Evolutionary conservation across 37 sponge, comb jelly and placozoan genomes (phyloP).

Genomic region (Eunapius fragilis): DNA sequence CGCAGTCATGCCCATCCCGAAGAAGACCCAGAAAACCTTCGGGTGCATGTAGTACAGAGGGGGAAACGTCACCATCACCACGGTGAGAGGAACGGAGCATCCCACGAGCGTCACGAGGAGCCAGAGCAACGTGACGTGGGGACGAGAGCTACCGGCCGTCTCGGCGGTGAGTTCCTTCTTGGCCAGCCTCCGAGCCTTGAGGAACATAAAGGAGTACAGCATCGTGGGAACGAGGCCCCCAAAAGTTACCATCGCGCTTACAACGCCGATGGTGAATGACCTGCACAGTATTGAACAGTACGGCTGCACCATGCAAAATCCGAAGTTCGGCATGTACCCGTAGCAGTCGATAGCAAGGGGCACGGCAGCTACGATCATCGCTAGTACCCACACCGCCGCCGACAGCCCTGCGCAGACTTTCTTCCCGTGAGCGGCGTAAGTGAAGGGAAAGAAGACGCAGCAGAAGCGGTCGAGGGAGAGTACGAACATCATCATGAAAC

Average conservation of each 20-base stretch:
- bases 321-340: background rate
- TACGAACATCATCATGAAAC: background rate
- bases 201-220: background rate
- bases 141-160: background rate
- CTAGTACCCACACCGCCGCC: background rate
- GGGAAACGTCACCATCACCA: background rate
- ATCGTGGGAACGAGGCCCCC: background rate
- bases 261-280: background rate
- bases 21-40: background rate
- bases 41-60: background rate
- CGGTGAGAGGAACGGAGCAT: background rate
- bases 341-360: background rate
- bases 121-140: background rate
- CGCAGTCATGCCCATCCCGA: background rate
- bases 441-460: background rate
- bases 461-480: background rate
- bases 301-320: background rate
- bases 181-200: background rate
- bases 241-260: background rate
- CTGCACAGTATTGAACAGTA: background rate
- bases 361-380: background rate
- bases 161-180: background rate
- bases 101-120: background rate
- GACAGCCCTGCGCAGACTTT: background rate
- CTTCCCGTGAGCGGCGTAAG: background rate